Conservation (phyloP, 2,113 vertebrate species). For the Anhinga anhinga region DNA sequence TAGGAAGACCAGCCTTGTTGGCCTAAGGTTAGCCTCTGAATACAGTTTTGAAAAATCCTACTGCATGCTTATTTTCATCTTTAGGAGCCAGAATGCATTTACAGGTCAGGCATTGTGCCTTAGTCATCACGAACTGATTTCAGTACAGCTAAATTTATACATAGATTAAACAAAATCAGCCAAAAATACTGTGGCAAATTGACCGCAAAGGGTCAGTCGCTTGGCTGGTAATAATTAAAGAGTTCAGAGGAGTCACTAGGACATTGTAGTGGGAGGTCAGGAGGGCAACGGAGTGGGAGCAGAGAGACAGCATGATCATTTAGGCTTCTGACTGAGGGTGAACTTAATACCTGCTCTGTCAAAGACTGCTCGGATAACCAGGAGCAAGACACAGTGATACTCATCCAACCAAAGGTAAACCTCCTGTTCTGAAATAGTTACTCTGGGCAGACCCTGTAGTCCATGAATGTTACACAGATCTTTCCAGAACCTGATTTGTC, state of each 20-base stretch:
- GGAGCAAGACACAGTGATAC: background rate
- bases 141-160: background rate
- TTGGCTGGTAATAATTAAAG: background rate
- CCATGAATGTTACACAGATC: background rate
- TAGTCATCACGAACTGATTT: background rate
- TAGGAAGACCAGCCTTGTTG: background rate
- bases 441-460: background rate
- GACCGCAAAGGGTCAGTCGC: background rate
- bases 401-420: background rate
- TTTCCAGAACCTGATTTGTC: background rate
- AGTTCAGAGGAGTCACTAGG: background rate
- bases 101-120: background rate
- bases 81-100: background rate
- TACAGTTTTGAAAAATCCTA: background rate
- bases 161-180: background rate
- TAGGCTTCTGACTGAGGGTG: background rate
- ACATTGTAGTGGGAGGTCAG: background rate
- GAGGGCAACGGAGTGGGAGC: background rate
- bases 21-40: background rate
- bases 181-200: background rate
- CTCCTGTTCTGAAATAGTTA: background rate
- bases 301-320: background rate
- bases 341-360: background rate
- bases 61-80: background rate
- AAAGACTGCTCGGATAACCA: background rate